Evolutionary conservation across 1,140 invertebrate genomes (phyloP).

Genomic region (Neotoxoptera formosana): DNA sequence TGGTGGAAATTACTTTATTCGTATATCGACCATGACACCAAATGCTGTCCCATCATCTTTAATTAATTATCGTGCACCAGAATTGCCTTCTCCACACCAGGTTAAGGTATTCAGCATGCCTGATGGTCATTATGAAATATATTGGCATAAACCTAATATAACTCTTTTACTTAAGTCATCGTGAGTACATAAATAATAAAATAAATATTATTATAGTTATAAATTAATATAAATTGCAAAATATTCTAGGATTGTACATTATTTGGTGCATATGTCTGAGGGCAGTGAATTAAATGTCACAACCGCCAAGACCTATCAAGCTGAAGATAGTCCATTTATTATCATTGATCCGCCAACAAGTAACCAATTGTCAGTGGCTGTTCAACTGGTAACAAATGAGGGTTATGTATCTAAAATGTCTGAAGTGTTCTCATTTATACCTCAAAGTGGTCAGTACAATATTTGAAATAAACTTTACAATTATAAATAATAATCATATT

Average conservation of each 20-base stretch:
- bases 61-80: constrained; percentile 68
- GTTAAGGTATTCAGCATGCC: constrained; percentile 68
- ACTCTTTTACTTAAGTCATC: background rate
- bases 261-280: constrained; percentile 49
- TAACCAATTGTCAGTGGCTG: constrained; percentile 71
- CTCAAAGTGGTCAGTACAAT: constrained; percentile 57
- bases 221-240: background rate
- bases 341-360: constrained; percentile 66
- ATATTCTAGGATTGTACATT: constrained; percentile 36
- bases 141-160: constrained; percentile 68
- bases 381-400: constrained; percentile 69
- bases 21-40: constrained; percentile 65
- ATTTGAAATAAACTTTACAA: background rate
- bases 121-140: constrained; percentile 70
- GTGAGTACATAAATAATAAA: background rate
- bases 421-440: constrained; percentile 67
- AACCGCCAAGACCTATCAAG: constrained; percentile 65
- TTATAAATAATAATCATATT: background rate
- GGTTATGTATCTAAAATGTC: constrained; percentile 74
- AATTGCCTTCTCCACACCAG: constrained; percentile 72
- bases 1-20: constrained; percentile 72
- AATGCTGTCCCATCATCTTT: constrained; percentile 65
- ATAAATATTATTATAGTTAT: background rate
- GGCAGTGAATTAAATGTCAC: constrained; percentile 59
- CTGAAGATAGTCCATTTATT: constrained; percentile 68